Conservation (phyloP, 2,888 invertebrate species). For the Sphaerophoria taeniata region DNA sequence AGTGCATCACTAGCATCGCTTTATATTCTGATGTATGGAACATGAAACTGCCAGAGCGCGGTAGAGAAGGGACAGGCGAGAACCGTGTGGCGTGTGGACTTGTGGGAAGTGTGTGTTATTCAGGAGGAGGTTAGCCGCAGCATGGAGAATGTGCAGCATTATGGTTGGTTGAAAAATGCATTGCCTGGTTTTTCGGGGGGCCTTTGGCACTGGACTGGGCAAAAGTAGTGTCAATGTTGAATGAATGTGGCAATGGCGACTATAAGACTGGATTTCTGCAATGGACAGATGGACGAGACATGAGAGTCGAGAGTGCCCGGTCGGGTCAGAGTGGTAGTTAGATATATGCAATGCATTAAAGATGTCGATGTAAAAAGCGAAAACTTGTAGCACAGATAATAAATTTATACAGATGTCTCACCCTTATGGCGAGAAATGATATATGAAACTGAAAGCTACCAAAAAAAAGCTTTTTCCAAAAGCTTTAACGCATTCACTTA, state of each 20-base stretch:
- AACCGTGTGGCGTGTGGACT: constrained; percentile 52
- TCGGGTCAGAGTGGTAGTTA: neutral
- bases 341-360: constrained; percentile 53
- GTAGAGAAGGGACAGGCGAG: neutral
- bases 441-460: no score
- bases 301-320: constrained; percentile 7
- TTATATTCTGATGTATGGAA: neutral
- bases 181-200: constrained; percentile 41
- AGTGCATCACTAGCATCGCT: no score
- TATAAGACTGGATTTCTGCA: constrained; percentile 9
- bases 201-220: constrained; percentile 32
- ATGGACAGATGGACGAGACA: constrained; percentile 41
- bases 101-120: constrained; percentile 64
- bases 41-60: neutral
- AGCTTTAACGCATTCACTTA: no score
- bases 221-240: constrained; percentile 29
- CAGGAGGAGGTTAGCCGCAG: constrained; percentile 68
- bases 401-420: no score
- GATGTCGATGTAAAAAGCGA: constrained; percentile 63
- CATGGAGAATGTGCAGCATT: constrained; percentile 63
- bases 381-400: no score
- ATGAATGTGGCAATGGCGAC: constrained; percentile 29
- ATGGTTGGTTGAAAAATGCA: constrained; percentile 71
- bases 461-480: no score
- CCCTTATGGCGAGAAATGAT: no score